Conservation (phyloP, 2,113 vertebrate genomes). For the Coturnix japonica region DNA sequence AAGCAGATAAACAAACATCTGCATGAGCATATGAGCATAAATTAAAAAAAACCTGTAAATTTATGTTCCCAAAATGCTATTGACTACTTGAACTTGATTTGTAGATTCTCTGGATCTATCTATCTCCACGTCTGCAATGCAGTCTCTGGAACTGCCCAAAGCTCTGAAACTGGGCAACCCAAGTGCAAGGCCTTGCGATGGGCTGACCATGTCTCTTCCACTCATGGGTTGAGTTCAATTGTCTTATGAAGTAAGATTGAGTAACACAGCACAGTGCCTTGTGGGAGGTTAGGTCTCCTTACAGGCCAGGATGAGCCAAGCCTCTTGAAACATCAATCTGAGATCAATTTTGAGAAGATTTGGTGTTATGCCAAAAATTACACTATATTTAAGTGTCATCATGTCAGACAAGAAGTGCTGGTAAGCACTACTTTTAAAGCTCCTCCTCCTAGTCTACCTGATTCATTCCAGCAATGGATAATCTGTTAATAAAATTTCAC, state of each 20-base stretch:
- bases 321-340: neutral
- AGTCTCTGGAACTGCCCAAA: neutral
- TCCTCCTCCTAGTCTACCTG: neutral
- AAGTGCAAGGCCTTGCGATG: fast-evolving
- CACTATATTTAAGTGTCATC: neutral
- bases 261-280: fast-evolving
- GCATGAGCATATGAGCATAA: neutral
- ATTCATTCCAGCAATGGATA: neutral
- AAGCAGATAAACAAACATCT: neutral
- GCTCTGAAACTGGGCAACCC: fast-evolving
- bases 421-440: neutral
- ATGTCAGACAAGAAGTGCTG: neutral
- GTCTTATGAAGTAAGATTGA: fast-evolving
- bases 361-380: neutral
- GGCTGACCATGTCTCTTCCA: fast-evolving
- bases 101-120: neutral
- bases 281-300: neutral
- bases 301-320: neutral
- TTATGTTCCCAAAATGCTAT: neutral
- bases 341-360: neutral
- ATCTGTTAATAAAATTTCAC: neutral
- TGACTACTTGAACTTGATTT: neutral
- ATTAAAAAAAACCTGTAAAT: neutral
- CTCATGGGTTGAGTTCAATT: neutral
- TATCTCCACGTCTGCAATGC: neutral